Base-by-base conservation (phyloP, 2,113 vertebrate species). In the Entomyzon cyanotis region DNA sequence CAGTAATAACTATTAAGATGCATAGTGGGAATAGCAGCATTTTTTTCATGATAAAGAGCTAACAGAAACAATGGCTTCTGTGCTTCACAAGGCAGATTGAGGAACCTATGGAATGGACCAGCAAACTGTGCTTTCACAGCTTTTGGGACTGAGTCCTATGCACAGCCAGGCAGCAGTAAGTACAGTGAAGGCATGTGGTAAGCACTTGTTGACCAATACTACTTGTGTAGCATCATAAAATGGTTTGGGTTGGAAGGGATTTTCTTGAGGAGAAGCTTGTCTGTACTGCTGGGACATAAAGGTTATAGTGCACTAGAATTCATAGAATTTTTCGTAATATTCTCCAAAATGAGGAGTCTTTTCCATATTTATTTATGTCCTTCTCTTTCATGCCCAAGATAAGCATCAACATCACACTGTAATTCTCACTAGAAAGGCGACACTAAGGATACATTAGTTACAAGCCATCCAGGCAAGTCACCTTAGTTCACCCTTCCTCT, bases 401-500 rank as follows among this genome's bases (percentile, higher is more conserved):
- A 84, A 37, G 12, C 22, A 84, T 46, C 1, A 7, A 30, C 33
- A 27, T 52, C 35, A 18, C 3, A 5, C 22, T 75, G 22, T 56
- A 58, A 44, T 91, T 84, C 56, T 91, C 65, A 50, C n/a, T 67
- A 25, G 37, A 78, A 77, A 81, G 42, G 59, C 88, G 71, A 70
- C 2, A 11, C 33, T 62, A 24, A 73, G 15, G 68, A 90, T 30
- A 39, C 10, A 28, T 73, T 93, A 69, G 4, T 63, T 89, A 55
- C 44, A 80, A 81, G 52, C 47, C 30, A 90, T 31, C 9, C 78
- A 78, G 50, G 27, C 92, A 86, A 93, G 42, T 92, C 84, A 81
- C 95, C 93, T 94, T 63, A 95, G 52, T 13, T 94, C 60, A 90
- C 91, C 89, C 84, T 71, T 95, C 69, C 28, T 89, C 87, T 89